A percentile compares a stretch with the other conserved stretches of the same genome.
These are phyloP conservation scores for Masnerella sp. DNA, from an alignment of 2,888 invertebrate species.

Conservation along the genomic window DNA sequence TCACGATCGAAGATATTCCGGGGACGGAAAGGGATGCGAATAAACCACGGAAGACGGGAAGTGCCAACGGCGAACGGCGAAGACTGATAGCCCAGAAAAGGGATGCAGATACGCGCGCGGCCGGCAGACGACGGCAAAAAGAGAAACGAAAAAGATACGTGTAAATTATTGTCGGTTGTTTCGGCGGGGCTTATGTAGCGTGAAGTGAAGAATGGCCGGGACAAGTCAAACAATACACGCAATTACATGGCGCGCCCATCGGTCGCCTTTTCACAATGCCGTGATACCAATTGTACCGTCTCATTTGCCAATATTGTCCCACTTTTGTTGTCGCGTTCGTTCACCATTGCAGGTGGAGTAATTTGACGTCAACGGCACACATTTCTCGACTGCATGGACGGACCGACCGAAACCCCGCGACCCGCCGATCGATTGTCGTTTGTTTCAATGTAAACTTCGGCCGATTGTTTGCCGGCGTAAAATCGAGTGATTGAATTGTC, in stretches of 20 bases:
- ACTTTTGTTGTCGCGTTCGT: slow-evolving; percentile 69
- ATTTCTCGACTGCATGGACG: slow-evolving; percentile 31
- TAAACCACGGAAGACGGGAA: slow-evolving; percentile 60
- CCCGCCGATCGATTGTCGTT: slow-evolving; percentile 45
- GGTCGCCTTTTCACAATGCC: slow-evolving; percentile 72
- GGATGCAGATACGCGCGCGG: not conserved
- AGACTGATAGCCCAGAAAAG: slow-evolving; percentile 21
- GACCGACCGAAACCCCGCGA: slow-evolving; percentile 23
- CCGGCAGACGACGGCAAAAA: slow-evolving; percentile 1
- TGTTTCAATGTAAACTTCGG: slow-evolving; percentile 52
- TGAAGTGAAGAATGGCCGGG: slow-evolving; percentile 58
- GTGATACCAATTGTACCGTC: slow-evolving; percentile 72
- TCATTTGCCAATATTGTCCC: slow-evolving; percentile 77
- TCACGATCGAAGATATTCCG: slow-evolving; percentile 61
- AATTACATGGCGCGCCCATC: slow-evolving; percentile 73
- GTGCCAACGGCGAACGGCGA: slow-evolving; percentile 36
- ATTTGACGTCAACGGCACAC: slow-evolving; percentile 49
- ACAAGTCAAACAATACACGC: slow-evolving; percentile 75
- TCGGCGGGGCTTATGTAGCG: slow-evolving; percentile 63
- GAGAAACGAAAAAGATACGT: slow-evolving; percentile 45
- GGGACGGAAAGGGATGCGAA: slow-evolving; percentile 62
- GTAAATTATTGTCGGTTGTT: slow-evolving; percentile 66
- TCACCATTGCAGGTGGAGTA: slow-evolving; percentile 54
- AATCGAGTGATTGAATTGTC: slow-evolving; percentile 50
- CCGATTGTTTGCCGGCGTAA: slow-evolving; percentile 47